phyloP scores from a whole-genome alignment of 1,140 invertebrate species.

The Diprion similis region DNA sequence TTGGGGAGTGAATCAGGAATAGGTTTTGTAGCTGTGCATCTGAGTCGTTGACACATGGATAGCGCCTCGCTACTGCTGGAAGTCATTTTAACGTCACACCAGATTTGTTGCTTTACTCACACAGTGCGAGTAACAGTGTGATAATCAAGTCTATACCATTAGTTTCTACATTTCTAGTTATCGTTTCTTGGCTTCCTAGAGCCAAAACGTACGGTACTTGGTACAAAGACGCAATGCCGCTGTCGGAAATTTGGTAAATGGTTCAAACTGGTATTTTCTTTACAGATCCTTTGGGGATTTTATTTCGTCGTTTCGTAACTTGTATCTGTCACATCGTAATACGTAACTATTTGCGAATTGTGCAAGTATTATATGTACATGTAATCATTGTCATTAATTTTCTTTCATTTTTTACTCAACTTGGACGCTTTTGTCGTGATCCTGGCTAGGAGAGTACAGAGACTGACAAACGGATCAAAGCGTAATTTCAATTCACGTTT shows the following conservation, averaged over 20 bases:
- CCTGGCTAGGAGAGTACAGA: slow-evolving; percentile 55
- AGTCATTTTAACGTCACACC: background rate
- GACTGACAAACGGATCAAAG: slow-evolving; percentile 59
- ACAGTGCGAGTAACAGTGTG: background rate
- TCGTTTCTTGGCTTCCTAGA: too few relatives aligned
- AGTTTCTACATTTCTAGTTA: background rate
- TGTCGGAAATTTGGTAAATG: too few relatives aligned
- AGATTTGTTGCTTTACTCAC: background rate
- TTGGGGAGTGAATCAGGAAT: background rate
- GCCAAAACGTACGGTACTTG: too few relatives aligned
- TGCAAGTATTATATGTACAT: background rate
- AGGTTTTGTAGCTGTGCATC: background rate
- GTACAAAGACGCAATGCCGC: too few relatives aligned
- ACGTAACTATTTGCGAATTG: background rate
- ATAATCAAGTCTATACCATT: background rate
- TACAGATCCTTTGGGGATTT: background rate
- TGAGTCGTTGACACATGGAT: background rate
- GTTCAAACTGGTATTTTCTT: too few relatives aligned
- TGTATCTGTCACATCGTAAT: background rate
- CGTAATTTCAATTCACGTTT: slow-evolving; percentile 32
- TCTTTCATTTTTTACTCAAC: slow-evolving; percentile 30
- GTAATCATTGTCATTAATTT: slow-evolving; percentile 32
- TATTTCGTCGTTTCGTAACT: background rate
- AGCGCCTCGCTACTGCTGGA: background rate
- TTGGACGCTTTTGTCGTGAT: slow-evolving; percentile 12